These are phyloP conservation scores for Ethmia dodecea DNA, from an alignment of 2,888 invertebrate genomes.

Conservation along the genomic window DNA sequence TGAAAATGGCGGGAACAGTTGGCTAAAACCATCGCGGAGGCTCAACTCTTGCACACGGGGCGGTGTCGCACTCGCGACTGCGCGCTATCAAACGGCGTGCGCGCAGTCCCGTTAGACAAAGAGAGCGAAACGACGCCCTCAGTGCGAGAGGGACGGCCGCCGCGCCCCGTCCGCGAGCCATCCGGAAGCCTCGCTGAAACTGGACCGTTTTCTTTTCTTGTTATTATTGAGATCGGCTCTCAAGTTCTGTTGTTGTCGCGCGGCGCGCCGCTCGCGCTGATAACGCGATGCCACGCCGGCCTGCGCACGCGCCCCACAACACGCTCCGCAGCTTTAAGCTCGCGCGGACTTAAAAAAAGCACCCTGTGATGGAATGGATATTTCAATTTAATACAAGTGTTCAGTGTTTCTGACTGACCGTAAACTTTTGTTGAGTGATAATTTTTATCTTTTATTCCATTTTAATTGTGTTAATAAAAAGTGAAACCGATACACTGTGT, in stretches of 20 bases:
- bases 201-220: conserved; percentile 79
- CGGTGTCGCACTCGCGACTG: conserved; percentile 67
- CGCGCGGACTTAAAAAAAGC: conserved; percentile 42
- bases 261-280: conserved; percentile 71
- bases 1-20: conserved; percentile 41
- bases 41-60: conserved; percentile 35
- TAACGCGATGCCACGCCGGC: conserved; percentile 72
- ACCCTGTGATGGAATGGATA: conserved; percentile 64
- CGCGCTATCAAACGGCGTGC: conserved; percentile 51
- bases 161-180: conserved; percentile 69
- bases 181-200: conserved; percentile 77
- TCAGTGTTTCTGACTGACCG: conserved; percentile 46
- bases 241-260: conserved; percentile 76
- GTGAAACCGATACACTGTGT: conserved; percentile 53
- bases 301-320: conserved; percentile 60
- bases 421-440: too few species aligned
- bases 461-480: conserved; percentile 33
- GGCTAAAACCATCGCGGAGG: conserved; percentile 13
- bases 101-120: conserved; percentile 68
- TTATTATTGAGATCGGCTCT: conserved; percentile 76
- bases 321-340: conserved; percentile 62
- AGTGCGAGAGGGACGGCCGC: conserved; percentile 51
- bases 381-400: conserved; percentile 43
- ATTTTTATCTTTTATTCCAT: conserved; percentile 27
- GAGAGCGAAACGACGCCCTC: conserved; percentile 39